These are phyloP conservation scores for Bothrops jararaca DNA, from an alignment of 2,113 vertebrate genomes.

Conservation along the genomic window DNA sequence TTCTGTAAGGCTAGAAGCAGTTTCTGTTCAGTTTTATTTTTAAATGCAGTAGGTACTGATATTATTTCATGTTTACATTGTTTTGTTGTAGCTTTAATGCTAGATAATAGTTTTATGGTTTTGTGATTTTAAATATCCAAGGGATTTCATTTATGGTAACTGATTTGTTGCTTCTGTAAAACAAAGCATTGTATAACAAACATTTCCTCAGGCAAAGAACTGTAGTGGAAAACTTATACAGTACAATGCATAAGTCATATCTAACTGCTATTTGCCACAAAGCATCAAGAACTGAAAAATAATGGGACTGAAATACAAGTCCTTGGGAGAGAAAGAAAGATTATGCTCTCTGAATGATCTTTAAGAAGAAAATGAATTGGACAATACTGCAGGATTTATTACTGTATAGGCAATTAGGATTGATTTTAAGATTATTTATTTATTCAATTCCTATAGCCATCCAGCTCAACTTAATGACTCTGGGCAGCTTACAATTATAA, in stretches of 20 bases:
- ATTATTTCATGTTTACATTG: conserved; percentile 9
- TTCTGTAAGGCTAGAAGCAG: not conserved
- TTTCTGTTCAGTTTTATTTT: not conserved
- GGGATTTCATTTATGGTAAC: not conserved
- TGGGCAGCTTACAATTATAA: not conserved
- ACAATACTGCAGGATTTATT: not conserved
- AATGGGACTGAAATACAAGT: not conserved
- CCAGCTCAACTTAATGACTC: not conserved
- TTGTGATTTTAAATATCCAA: not conserved
- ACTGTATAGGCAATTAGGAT: not conserved
- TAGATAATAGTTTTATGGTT: conserved; percentile 7
- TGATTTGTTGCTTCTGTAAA: not conserved
- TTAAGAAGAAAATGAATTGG: not conserved
- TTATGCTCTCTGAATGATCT: not conserved
- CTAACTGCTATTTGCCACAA: not conserved
- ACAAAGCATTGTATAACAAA: conserved; percentile 44
- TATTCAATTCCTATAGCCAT: not conserved
- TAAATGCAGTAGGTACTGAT: not conserved
- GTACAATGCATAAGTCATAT: conserved; percentile 3
- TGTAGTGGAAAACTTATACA: conserved; percentile 47
- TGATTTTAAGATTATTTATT: not conserved
- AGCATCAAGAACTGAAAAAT: not conserved
- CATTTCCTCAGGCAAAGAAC: conserved; percentile 41
- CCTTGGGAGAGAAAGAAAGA: not conserved
- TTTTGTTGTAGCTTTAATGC: not conserved